Evolutionary conservation across 2,888 invertebrate genomes (phyloP), one percentile per base, ranked within the genome.

Genomic region (Dinocampus coccinellae): DNA sequence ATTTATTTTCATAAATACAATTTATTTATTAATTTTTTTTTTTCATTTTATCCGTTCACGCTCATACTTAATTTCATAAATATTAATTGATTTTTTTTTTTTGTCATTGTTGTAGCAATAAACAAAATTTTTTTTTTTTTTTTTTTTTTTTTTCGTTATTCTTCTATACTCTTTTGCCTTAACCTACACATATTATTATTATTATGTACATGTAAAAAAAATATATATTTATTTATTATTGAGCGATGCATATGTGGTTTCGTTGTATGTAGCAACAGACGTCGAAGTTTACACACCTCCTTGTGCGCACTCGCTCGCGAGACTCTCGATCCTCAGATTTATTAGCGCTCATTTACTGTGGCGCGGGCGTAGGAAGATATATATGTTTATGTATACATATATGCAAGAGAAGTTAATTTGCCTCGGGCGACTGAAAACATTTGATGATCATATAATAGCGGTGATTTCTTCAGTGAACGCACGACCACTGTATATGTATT

Each of bases 401-500:
- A 58, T 60, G 72, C 58, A 69, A 69, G 68, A 72, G 52, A 47
- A 60, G 68, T 63, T 33, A 58, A 71, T 67, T 57, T 60, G 63
- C 72, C 68, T 58, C 33, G 22, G 72, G 69, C 68, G 3, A 58
- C 62, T 47, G 42, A 57, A 61, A 68, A 68, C 72, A 66, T 65
- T 55, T 71, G 61, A 71, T 67, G 42, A 67, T 62, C 26, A 66
- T 66, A 53, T 47, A 33, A 69, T 62, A 62, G 57, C 36, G 26
- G 26, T 55, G 34, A 36, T 52, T 65, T 47, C 47, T 16, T 20
- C 47, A 47, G 6, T n/a, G 47, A 47, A n/a, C 7, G 16, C 3
- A 47, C 47, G 20, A 3, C 7, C 7, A 36, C 20, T 53, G 22
- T 22, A 34, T 53, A 34, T 22, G 29, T 53, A 22, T 65, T 52